A percentile compares a stretch with the other conserved stretches of the same genome.
Evolutionary conservation across 2,113 vertebrate genomes (phyloP).

Genomic region (Eublepharis macularius): DNA sequence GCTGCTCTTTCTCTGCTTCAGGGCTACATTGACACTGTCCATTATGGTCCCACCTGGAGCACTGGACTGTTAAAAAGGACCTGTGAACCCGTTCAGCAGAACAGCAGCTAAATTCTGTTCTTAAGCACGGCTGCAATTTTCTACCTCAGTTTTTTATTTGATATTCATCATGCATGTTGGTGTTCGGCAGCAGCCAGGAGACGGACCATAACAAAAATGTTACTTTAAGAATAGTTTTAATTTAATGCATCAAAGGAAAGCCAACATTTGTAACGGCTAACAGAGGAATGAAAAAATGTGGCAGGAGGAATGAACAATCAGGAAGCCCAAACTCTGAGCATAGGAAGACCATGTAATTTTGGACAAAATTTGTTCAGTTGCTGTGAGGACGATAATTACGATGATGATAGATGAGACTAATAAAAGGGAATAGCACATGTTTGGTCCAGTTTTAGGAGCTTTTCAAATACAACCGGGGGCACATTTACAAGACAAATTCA

Average conservation of each 20-base stretch:
- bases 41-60: background rate
- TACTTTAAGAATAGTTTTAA: slow-evolving; percentile 36
- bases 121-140: background rate
- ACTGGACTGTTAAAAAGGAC: slow-evolving; percentile 9
- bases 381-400: background rate
- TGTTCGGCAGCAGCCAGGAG: background rate
- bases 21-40: background rate
- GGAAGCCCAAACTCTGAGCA: slow-evolving; percentile 29
- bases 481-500: background rate
- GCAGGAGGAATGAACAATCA: background rate
- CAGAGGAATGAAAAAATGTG: slow-evolving; percentile 40
- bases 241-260: slow-evolving; percentile 37
- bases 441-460: background rate
- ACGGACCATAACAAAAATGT: slow-evolving; percentile 43
- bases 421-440: background rate
- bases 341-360: slow-evolving; percentile 8
- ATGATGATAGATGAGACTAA: background rate
- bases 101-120: slow-evolving; percentile 6
- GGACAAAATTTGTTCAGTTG: slow-evolving; percentile 29
- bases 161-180: fast-evolving
- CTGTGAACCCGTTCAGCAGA: fast-evolving
- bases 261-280: slow-evolving; percentile 47
- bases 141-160: slow-evolving; percentile 9
- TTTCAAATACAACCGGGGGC: background rate
- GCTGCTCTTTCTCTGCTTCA: background rate